Conservation (phyloP, 2,888 invertebrate species). For the Copidosoma aretas region DNA sequence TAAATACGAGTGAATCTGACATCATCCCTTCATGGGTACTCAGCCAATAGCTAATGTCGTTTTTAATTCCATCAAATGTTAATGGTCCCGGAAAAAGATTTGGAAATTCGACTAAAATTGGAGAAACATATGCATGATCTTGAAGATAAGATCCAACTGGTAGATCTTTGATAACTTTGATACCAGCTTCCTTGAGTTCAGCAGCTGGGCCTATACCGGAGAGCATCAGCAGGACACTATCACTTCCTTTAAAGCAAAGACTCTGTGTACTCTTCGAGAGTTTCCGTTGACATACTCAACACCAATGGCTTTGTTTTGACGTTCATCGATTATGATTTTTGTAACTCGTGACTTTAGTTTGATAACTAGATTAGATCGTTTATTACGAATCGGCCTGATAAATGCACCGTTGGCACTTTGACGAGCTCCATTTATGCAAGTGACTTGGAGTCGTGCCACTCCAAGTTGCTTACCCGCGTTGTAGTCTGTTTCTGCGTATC, state of each 20-base stretch:
- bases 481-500: constrained; percentile 15
- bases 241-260: constrained; percentile 61
- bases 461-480: constrained; percentile 33
- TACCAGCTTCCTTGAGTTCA: constrained; percentile 57
- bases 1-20: constrained; percentile 63
- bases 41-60: constrained; percentile 63
- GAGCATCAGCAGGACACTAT: constrained; percentile 64
- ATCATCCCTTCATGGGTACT: constrained; percentile 64
- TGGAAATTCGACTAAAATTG: constrained; percentile 54
- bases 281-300: constrained; percentile 57
- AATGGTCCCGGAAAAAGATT: constrained; percentile 43
- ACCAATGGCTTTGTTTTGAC: constrained; percentile 58
- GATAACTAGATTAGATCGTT: constrained; percentile 41
- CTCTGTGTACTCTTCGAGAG: constrained; percentile 43
- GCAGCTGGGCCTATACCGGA: constrained; percentile 64
- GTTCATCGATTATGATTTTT: constrained; percentile 63
- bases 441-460: constrained; percentile 1
- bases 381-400: constrained; percentile 26
- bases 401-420: constrained; percentile 29
- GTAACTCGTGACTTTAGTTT: constrained; percentile 57
- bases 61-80: constrained; percentile 43
- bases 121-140: constrained; percentile 62
- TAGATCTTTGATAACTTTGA: constrained; percentile 58
- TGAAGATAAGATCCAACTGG: constrained; percentile 65
- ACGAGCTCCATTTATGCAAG: constrained; percentile 16